These are phyloP conservation scores for Gymnocypris eckloni DNA, from an alignment of 2,797 vertebrate species.

Conservation along the genomic window DNA sequence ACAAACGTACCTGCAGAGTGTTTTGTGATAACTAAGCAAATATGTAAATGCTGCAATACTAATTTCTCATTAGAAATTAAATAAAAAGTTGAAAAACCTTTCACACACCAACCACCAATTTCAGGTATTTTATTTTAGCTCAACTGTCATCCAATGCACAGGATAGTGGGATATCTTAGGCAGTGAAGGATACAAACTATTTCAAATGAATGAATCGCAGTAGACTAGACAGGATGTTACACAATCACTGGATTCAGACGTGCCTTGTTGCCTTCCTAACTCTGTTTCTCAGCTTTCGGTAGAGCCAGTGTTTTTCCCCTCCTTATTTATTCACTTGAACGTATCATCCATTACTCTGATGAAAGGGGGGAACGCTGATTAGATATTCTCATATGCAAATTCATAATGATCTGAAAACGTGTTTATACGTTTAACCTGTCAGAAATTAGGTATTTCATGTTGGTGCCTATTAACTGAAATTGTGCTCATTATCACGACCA, in stretches of 20 bases:
- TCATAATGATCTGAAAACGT: conserved; percentile 49
- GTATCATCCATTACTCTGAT: conserved; percentile 30
- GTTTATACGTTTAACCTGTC: conserved; percentile 42
- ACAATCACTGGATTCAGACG: conserved; percentile 8
- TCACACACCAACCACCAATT: background rate
- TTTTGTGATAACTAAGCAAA: background rate
- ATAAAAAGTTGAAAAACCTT: background rate
- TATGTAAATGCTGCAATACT: background rate
- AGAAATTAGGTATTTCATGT: conserved; percentile 37
- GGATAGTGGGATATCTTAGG: background rate
- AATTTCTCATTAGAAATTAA: background rate
- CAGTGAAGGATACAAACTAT: background rate
- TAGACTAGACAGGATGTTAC: background rate
- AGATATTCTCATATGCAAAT: conserved; percentile 44
- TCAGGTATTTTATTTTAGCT: background rate
- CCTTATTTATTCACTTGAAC: background rate
- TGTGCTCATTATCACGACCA: conserved; percentile 32
- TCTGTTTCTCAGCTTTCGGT: conserved; percentile 1
- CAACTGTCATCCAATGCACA: background rate
- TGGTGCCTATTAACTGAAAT: conserved; percentile 48
- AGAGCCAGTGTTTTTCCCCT: background rate
- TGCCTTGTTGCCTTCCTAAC: background rate
- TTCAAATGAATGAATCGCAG: conserved; percentile 8
- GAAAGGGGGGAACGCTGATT: conserved; percentile 21
- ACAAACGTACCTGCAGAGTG: background rate